Percentiles rank a stretch among this genome's conserved stretches.
Conservation (phyloP, 2,888 invertebrate genomes). For the Phyto melanocephala region DNA sequence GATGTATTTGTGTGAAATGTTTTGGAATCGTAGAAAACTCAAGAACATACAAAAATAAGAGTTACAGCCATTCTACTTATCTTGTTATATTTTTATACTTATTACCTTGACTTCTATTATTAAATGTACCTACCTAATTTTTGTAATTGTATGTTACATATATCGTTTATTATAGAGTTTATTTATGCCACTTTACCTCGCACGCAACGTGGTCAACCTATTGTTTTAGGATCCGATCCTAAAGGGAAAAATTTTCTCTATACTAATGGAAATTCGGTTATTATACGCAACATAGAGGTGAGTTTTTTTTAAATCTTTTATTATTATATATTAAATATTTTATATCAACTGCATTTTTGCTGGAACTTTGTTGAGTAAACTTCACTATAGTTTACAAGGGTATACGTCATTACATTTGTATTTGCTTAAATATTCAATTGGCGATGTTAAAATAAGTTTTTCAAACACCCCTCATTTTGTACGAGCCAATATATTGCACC, state of each 20-base stretch:
- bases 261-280: constrained; percentile 98
- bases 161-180: constrained; percentile 83
- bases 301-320: constrained; percentile 69
- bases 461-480: no score
- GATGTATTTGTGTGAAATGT: no score
- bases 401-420: no score
- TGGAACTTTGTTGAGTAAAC: neutral
- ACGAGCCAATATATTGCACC: no score
- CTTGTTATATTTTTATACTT: neutral
- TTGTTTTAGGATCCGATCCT: constrained; percentile 96
- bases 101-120: constrained; percentile 6
- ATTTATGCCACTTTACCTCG: constrained; percentile 96
- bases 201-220: constrained; percentile 95
- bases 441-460: no score
- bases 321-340: constrained; percentile 8
- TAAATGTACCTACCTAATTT: constrained; percentile 60
- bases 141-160: neutral
- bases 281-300: constrained; percentile 96
- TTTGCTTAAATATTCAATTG: no score
- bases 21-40: no score
- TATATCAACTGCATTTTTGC: constrained; percentile 43
- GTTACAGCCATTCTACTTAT: neutral
- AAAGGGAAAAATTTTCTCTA: constrained; percentile 98
- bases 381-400: no score
- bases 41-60: no score